phyloP scores from a whole-genome alignment of 2,797 vertebrate genomes.

The Paratrypauchen microcephalus region DNA sequence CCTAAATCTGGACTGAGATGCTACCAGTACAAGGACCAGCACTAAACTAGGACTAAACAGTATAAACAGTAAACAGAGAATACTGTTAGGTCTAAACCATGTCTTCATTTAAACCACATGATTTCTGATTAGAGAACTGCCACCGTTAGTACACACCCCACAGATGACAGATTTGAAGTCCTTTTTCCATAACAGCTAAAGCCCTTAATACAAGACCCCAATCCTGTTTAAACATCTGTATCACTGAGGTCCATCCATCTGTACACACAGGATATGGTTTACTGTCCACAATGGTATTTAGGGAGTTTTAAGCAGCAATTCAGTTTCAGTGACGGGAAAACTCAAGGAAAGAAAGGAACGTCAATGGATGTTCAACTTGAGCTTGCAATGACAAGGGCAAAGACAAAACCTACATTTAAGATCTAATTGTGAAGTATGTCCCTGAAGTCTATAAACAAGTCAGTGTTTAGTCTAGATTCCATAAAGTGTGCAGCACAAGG shows the following conservation, averaged over 20 bases:
- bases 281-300: slow-evolving; percentile 1
- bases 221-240: slow-evolving; percentile 37
- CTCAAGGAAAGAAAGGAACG: neutral
- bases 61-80: neutral
- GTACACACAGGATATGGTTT: slow-evolving; percentile 17
- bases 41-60: neutral
- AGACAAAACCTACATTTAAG: slow-evolving; percentile 8
- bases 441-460: slow-evolving; percentile 3
- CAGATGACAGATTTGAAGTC: slow-evolving; percentile 41
- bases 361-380: neutral
- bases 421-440: slow-evolving; percentile 9
- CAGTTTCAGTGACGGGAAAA: slow-evolving; percentile 9
- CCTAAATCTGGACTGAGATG: neutral
- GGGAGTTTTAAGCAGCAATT: neutral
- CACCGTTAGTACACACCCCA: slow-evolving; percentile 5
- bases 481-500: neutral
- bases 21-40: neutral
- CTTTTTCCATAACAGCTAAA: slow-evolving; percentile 29
- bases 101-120: slow-evolving; percentile 10
- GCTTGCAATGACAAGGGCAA: neutral
- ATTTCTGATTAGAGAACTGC: neutral
- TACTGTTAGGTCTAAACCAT: neutral
- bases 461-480: slow-evolving; percentile 4
- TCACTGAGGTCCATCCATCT: slow-evolving; percentile 13
- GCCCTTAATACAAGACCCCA: slow-evolving; percentile 32